These are phyloP conservation scores for Gorilla gorilla DNA, from an alignment of 2,113 vertebrate genomes.

Conservation along the genomic window DNA sequence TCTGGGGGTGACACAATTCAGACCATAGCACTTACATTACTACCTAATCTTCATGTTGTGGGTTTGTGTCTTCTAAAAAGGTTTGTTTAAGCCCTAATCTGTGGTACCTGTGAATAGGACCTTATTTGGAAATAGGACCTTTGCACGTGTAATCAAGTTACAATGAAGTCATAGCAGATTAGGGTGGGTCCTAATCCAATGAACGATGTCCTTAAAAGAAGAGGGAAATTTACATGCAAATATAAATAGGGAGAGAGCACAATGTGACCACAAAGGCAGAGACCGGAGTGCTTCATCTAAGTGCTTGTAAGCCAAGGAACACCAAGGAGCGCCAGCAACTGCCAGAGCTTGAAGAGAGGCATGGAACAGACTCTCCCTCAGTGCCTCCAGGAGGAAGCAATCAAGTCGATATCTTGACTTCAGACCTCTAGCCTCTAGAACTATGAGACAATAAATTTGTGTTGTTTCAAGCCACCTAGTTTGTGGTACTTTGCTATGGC, in stretches of 20 bases:
- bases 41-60: neutral
- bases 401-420: neutral
- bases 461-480: neutral
- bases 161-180: neutral
- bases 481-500: neutral
- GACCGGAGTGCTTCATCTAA: too few relatives aligned
- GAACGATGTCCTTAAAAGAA: neutral
- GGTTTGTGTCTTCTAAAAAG: neutral
- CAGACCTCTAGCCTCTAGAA: neutral
- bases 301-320: neutral
- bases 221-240: neutral
- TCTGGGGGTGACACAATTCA: neutral
- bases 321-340: fast-evolving
- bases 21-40: neutral
- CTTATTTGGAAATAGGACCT: neutral
- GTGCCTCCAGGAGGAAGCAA: neutral
- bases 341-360: neutral
- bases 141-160: neutral
- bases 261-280: neutral
- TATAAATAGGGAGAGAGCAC: neutral
- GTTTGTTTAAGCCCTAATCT: neutral
- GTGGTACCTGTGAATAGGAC: neutral
- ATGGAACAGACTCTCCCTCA: neutral
- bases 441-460: neutral
- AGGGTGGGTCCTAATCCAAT: neutral